Conservation (phyloP, 2,888 invertebrate genomes). For the Machimus atricapillus region DNA sequence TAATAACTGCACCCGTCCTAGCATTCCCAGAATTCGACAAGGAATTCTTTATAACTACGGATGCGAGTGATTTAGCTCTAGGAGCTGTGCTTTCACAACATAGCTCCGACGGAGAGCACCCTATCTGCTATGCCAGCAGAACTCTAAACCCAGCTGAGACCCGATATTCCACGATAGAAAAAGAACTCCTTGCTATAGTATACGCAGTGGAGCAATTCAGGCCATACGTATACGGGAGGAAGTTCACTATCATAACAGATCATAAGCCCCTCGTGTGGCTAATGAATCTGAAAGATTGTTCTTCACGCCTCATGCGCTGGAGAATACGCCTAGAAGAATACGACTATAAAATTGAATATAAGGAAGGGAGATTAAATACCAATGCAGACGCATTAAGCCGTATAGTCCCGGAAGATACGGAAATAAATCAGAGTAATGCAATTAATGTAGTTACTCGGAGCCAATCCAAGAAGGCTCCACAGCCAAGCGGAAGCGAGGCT, state of each 20-base stretch:
- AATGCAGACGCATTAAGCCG: too few relatives aligned
- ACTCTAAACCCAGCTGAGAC: not conserved
- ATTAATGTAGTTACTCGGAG: too few relatives aligned
- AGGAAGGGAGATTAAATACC: not conserved
- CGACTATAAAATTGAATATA: not conserved
- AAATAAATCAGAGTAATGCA: too few relatives aligned
- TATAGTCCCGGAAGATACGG: too few relatives aligned
- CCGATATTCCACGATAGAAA: not conserved
- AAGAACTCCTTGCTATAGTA: not conserved
- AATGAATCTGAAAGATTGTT: conserved; percentile 13
- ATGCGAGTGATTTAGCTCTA: not conserved
- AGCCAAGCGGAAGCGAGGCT: too few relatives aligned
- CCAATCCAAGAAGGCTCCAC: too few relatives aligned
- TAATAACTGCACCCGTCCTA: not conserved
- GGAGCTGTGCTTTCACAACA: not conserved
- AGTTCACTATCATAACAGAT: not conserved
- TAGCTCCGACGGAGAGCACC: not conserved
- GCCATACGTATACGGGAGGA: not conserved
- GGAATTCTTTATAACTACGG: not conserved
- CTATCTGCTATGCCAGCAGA: not conserved
- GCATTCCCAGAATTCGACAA: not conserved
- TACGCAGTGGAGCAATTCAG: too few relatives aligned
- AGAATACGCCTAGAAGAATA: conserved; percentile 20
- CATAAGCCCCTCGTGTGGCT: conserved; percentile 15
- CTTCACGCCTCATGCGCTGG: conserved; percentile 48